Evolutionary conservation across 1,140 invertebrate species (phyloP).

Genomic region (Batillaria attramentaria): DNA sequence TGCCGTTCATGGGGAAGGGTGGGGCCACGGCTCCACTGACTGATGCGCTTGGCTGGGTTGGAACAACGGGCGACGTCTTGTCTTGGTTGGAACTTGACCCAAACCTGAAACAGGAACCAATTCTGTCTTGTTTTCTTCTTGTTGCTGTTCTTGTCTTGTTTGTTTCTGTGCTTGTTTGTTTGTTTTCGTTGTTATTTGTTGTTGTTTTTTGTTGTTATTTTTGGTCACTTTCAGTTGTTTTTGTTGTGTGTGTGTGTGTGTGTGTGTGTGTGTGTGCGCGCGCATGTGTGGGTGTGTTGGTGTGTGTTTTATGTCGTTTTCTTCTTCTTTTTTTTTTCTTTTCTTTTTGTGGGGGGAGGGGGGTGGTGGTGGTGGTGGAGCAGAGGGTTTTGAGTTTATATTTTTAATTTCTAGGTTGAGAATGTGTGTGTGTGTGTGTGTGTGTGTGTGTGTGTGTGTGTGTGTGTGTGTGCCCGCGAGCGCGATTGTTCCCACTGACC

Average conservation of each 20-base stretch:
- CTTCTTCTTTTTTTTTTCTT: too few relatives aligned
- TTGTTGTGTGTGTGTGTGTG: too few relatives aligned
- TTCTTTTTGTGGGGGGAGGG: neutral
- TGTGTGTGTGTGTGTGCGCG: too few relatives aligned
- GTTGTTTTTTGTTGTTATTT: too few relatives aligned
- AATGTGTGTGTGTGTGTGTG: too few relatives aligned
- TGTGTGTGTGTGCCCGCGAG: neutral
- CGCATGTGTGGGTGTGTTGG: too few relatives aligned
- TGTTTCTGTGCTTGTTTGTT: neutral
- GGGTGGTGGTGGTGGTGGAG: neutral
- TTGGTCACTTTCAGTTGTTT: too few relatives aligned
- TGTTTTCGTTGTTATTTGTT: neutral
- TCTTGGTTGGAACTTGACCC: neutral
- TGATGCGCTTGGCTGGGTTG: slow-evolving; percentile 25
- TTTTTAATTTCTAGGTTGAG: too few relatives aligned
- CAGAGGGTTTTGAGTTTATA: too few relatives aligned
- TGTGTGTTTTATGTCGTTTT: too few relatives aligned
- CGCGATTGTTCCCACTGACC: slow-evolving; percentile 38
- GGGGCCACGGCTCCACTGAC: neutral
- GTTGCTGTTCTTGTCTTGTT: neutral
- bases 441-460: neutral
- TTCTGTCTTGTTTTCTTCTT: neutral
- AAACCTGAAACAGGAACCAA: neutral
- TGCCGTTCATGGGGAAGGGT: slow-evolving; percentile 34
- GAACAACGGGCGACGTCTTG: too few relatives aligned